Percentiles rank a stretch among this genome's conserved stretches.
Conservation (phyloP, 2,797 vertebrate genomes). For the Characodon lateralis region DNA sequence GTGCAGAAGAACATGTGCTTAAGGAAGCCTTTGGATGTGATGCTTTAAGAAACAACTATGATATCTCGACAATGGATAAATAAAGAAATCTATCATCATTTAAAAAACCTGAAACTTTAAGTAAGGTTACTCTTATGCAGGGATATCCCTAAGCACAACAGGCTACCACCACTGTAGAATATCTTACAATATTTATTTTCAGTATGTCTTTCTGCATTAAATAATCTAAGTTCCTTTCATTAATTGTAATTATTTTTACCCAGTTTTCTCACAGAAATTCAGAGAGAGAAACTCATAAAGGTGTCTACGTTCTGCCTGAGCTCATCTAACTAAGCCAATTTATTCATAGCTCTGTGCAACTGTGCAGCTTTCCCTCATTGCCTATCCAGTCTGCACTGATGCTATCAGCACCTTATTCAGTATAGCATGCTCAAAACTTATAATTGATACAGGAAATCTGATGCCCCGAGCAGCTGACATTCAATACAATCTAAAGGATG, state of each 20-base stretch:
- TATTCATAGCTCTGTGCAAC: slow-evolving; percentile 21
- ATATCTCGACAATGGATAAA: too few species aligned
- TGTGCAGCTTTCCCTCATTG: slow-evolving; percentile 29
- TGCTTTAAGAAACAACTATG: too few species aligned
- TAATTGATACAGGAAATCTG: slow-evolving; percentile 84
- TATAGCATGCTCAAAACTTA: slow-evolving; percentile 69
- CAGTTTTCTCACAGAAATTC: slow-evolving; percentile 13
- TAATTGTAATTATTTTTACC: slow-evolving; percentile 13
- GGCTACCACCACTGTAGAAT: neutral
- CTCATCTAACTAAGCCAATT: slow-evolving; percentile 45
- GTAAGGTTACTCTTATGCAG: neutral
- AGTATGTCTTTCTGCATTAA: neutral
- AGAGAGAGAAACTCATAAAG: slow-evolving; percentile 11
- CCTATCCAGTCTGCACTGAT: slow-evolving; percentile 76
- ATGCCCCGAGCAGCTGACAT: slow-evolving; percentile 81
- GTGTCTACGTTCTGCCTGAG: slow-evolving; percentile 27
- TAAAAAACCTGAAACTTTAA: too few species aligned
- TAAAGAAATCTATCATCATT: too few species aligned
- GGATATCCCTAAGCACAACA: neutral
- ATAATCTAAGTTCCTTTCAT: slow-evolving; percentile 5
- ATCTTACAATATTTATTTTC: neutral
- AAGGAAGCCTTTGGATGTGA: too few species aligned
- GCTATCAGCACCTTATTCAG: slow-evolving; percentile 84
- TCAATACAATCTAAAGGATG: slow-evolving; percentile 83
- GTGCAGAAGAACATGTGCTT: too few species aligned